Evolutionary conservation across 2,797 vertebrate genomes (phyloP), one percentile per base, ranked within the genome.

Genomic region (Peromyscus eremicus): DNA sequence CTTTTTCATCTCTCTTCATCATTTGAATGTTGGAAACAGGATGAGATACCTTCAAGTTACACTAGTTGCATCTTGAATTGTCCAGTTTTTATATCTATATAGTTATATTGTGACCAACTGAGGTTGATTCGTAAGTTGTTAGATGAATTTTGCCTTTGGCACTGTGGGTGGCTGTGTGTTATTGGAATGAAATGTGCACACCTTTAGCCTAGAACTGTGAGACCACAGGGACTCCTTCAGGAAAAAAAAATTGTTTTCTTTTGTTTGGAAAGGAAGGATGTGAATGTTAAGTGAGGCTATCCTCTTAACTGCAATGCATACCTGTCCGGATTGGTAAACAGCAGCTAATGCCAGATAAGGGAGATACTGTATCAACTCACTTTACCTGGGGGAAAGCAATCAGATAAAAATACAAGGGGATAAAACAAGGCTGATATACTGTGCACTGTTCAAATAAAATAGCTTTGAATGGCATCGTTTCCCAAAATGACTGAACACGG

Each of bases 41-140:
- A 14, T 92, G 23, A 46, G 71, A 91, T 64, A 46, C 29, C 89
- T 94, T 77, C 60, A 81, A n/a, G 49, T 95, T 94, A 94, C 89
- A 79, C 84, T 85, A 86, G 94, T 85, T 64, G 37, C 11, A 70
- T 70, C 86, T 87, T 82, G 16, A 96, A 66, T 6, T 37, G 60
- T 37, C 19, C 66, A 29, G 32, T 88, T 94, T 91, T 87, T 79
- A 84, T 76, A 91, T 66, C 75, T 66, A 34, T n/a, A n/a, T 12
- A n/a, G 70, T 55, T 84, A 43, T 68, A 32, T 40, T 88, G 52
- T 55, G 16, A 80, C 68, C 68, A 94, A 79, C 49, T 76, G 55
- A 43, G 3, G 49, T 11, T 70, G 29, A 43, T 66, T 91, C 14
- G 3, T 49, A 49, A 49, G 10, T 14, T 29, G 5, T 76, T 80